Percentiles rank a stretch among this genome's conserved stretches.
Evolutionary conservation across 2,888 invertebrate genomes (phyloP).

Genomic region (Drosophila colorata): DNA sequence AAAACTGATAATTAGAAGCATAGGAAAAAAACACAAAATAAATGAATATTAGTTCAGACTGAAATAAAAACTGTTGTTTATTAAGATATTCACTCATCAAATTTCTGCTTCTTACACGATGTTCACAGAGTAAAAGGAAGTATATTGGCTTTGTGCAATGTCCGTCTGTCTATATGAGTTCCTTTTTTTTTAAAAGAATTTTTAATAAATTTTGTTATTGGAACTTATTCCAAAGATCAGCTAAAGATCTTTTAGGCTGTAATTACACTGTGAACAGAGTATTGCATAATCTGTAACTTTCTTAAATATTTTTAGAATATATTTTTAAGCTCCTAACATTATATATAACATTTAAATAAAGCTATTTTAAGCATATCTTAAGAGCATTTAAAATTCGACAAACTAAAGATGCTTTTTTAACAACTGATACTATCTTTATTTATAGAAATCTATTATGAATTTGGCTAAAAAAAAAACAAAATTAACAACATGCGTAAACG

Average conservation of each 20-base stretch:
- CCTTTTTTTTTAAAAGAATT: too few relatives aligned
- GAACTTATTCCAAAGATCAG: too few relatives aligned
- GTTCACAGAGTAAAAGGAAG: too few relatives aligned
- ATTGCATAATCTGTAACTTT: too few relatives aligned
- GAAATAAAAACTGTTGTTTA: not conserved
- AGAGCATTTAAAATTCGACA: slow-evolving; percentile 11
- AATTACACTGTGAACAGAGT: too few relatives aligned
- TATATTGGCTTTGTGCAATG: too few relatives aligned
- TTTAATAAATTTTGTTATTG: too few relatives aligned
- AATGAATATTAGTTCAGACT: not conserved
- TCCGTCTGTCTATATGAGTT: too few relatives aligned
- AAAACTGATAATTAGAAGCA: slow-evolving; percentile 22
- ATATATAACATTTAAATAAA: not conserved
- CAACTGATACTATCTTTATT: slow-evolving; percentile 15
- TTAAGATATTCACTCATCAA: not conserved
- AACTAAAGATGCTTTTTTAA: not conserved
- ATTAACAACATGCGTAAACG: slow-evolving; percentile 14
- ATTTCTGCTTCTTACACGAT: not conserved
- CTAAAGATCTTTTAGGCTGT: too few relatives aligned
- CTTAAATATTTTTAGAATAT: too few relatives aligned
- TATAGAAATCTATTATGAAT: slow-evolving; percentile 36
- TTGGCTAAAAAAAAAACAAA: slow-evolving; percentile 16
- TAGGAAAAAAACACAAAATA: not conserved
- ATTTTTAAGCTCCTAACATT: too few relatives aligned
- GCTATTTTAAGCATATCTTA: not conserved